These are phyloP conservation scores for Nipponia nippon DNA, from an alignment of 2,113 vertebrate genomes.

Conservation along the genomic window DNA sequence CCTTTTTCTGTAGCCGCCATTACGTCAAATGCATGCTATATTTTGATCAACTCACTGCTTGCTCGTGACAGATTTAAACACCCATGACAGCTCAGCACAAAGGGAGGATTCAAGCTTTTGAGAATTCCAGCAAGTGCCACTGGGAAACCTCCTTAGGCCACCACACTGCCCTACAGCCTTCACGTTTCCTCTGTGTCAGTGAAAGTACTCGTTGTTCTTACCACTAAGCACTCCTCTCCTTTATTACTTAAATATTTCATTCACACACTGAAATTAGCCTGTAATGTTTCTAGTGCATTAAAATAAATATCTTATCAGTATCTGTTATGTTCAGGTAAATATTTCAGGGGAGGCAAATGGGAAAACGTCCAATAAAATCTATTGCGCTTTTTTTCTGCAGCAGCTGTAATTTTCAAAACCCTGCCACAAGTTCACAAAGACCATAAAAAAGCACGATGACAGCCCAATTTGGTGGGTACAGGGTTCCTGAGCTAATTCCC, in stretches of 20 bases:
- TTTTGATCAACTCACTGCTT: neutral
- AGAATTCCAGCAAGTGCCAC: neutral
- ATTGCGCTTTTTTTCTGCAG: neutral
- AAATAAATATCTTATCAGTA: neutral
- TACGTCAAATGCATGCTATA: neutral
- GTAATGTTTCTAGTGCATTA: neutral
- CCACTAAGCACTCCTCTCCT: neutral
- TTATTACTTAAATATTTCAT: neutral
- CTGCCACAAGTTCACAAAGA: neutral
- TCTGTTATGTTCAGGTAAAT: neutral
- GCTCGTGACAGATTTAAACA: neutral
- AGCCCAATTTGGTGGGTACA: neutral
- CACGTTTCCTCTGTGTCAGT: neutral
- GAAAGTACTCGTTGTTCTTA: neutral
- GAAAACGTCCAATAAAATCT: neutral
- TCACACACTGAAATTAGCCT: neutral
- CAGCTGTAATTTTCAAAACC: neutral
- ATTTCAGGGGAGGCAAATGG: neutral
- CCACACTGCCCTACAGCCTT: neutral
- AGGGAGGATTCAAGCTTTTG: neutral
- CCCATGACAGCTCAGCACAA: neutral
- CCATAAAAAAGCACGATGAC: accelerated
- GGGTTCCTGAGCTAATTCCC: neutral
- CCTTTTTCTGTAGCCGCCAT: neutral
- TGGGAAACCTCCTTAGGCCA: neutral